phyloP scores from a whole-genome alignment of 2,797 vertebrate genomes.

The Mionectes olivaceus region DNA sequence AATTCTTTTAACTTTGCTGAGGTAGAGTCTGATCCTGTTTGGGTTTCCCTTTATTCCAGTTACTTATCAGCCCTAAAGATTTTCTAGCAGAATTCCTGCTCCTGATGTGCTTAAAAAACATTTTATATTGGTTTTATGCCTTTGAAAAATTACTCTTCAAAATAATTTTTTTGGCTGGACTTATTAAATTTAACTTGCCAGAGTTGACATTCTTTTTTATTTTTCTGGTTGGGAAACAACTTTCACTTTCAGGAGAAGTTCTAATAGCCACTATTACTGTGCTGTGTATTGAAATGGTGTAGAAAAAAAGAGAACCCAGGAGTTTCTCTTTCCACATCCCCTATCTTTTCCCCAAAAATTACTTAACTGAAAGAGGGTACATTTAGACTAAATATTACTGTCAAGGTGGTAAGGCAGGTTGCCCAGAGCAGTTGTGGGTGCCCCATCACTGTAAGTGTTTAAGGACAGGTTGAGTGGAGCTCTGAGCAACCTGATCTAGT shows the following conservation, averaged over 20 bases:
- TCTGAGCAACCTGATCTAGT: neutral
- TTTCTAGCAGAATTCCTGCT: neutral
- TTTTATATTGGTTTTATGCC: neutral
- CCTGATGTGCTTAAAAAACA: neutral
- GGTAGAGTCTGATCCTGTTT: neutral
- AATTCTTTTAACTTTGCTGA: neutral
- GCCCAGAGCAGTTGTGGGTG: neutral
- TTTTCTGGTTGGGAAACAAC: constrained; percentile 4
- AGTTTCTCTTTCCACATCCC: neutral
- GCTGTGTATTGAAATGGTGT: neutral
- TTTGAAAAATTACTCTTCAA: constrained; percentile 22
- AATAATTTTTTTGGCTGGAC: neutral
- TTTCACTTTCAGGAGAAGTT: constrained; percentile 30
- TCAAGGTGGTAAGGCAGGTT: neutral
- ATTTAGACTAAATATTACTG: neutral
- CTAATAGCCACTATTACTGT: neutral
- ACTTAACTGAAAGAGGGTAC: neutral
- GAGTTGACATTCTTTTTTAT: neutral
- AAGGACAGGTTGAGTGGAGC: neutral
- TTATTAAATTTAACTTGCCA: constrained; percentile 17
- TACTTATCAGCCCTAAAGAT: neutral
- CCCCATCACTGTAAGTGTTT: neutral
- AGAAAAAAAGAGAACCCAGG: neutral
- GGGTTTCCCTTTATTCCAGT: neutral
- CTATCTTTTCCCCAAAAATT: neutral